A percentile compares a stretch with the other conserved stretches of the same genome.
Conservation (phyloP, 1,140 invertebrate genomes). For the Aphidius gifuensis region DNA sequence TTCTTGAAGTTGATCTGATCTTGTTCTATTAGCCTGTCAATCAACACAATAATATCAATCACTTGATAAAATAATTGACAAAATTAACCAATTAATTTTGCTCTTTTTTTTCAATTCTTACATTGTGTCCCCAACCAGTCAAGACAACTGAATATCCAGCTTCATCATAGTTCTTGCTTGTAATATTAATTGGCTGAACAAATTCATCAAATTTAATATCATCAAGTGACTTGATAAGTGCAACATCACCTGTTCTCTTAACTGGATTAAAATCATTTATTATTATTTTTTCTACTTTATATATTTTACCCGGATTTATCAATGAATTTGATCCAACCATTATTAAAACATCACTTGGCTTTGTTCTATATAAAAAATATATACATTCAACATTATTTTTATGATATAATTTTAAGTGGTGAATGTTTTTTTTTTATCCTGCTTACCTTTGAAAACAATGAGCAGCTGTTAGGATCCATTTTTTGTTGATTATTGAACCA, state of each 20-base stretch:
- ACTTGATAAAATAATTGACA: not conserved
- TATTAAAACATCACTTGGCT: conserved; percentile 27
- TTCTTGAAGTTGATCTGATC: not conserved
- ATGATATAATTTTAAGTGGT: too few relatives aligned
- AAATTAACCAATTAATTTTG: too few relatives aligned
- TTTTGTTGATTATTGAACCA: conserved; percentile 56
- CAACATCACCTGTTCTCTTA: not conserved
- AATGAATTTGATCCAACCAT: not conserved
- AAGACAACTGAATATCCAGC: not conserved
- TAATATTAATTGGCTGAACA: conserved; percentile 1
- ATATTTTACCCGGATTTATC: not conserved
- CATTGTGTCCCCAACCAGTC: not conserved
- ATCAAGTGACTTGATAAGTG: not conserved
- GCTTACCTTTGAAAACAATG: conserved; percentile 53
- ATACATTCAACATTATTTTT: too few relatives aligned
- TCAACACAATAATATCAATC: too few relatives aligned
- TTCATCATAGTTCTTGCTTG: not conserved
- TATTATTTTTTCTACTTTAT: conserved; percentile 3
- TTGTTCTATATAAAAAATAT: conserved; percentile 8
- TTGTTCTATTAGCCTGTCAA: not conserved
- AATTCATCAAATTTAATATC: not conserved
- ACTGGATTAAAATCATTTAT: not conserved
- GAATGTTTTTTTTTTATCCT: too few relatives aligned
- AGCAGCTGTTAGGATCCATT: conserved; percentile 59
- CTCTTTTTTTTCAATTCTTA: not conserved